These are phyloP conservation scores for Invenusta paracnida DNA, from an alignment of 2,888 invertebrate species.

Conservation along the genomic window DNA sequence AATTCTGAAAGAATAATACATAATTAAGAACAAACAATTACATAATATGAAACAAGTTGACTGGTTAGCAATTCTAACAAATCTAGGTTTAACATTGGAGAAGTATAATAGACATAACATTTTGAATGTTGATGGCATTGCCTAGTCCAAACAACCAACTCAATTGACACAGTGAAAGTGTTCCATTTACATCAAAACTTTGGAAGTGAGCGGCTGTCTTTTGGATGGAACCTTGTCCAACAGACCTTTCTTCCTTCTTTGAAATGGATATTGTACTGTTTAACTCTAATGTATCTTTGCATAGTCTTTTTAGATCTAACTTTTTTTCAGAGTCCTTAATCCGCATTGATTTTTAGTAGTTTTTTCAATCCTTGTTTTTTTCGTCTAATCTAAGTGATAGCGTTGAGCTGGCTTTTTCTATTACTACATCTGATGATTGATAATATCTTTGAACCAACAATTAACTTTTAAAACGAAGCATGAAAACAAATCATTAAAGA, in stretches of 20 bases:
- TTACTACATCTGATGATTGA: background rate
- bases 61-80: background rate
- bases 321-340: background rate
- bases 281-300: constrained; percentile 3
- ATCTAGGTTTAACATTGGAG: background rate
- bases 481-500: constrained; percentile 18
- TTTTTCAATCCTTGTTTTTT: background rate
- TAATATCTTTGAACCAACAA: constrained; percentile 17
- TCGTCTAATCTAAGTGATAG: background rate
- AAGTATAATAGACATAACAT: background rate
- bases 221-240: constrained; percentile 10
- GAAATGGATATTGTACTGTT: background rate
- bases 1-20: background rate
- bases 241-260: constrained; percentile 11
- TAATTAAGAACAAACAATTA: background rate
- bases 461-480: background rate
- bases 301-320: constrained; percentile 18
- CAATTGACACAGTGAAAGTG: constrained; percentile 8
- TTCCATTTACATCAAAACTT: constrained; percentile 16
- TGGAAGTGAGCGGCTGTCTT: constrained; percentile 23
- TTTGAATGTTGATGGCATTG: constrained; percentile 23
- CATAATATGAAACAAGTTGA: background rate
- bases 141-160: constrained; percentile 10
- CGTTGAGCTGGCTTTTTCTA: constrained; percentile 22
- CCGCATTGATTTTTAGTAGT: constrained; percentile 11